Evolutionary conservation across 2,888 invertebrate species (phyloP).

Genomic region (Caenorhabditis sp.): DNA sequence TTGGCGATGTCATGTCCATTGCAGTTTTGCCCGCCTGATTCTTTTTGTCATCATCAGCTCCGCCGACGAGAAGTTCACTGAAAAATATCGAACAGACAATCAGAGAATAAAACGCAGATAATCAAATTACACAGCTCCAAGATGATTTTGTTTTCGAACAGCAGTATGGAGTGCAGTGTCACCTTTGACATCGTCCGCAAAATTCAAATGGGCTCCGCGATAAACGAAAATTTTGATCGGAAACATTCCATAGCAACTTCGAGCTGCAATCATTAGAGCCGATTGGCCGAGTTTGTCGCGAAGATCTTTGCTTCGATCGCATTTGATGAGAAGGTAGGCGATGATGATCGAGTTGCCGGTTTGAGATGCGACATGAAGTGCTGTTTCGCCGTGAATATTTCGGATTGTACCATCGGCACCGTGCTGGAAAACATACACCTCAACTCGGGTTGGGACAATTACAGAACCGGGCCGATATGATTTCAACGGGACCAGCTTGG

Average conservation of each 20-base stretch:
- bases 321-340: constrained; percentile 31
- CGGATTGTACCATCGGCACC: constrained; percentile 20
- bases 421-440: constrained; percentile 9
- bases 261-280: constrained; percentile 19
- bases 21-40: constrained; percentile 2
- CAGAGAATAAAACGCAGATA: constrained; percentile 5
- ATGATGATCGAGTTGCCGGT: constrained; percentile 20
- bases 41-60: not conserved
- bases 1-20: not conserved
- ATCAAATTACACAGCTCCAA: not conserved
- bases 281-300: constrained; percentile 10
- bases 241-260: constrained; percentile 22
- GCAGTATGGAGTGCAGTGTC: not conserved
- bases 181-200: constrained; percentile 9
- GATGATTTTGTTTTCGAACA: not conserved
- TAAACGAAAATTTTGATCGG: constrained; percentile 26
- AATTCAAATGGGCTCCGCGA: constrained; percentile 16
- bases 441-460: no score
- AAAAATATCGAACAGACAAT: constrained; percentile 1
- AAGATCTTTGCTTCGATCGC: constrained; percentile 9
- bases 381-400: constrained; percentile 32
- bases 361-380: constrained; percentile 42
- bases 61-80: not conserved
- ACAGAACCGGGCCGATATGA: no score
- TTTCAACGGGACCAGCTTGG: no score